Conservation (phyloP, 1,140 invertebrate genomes). For the Lepidurus packardi region DNA sequence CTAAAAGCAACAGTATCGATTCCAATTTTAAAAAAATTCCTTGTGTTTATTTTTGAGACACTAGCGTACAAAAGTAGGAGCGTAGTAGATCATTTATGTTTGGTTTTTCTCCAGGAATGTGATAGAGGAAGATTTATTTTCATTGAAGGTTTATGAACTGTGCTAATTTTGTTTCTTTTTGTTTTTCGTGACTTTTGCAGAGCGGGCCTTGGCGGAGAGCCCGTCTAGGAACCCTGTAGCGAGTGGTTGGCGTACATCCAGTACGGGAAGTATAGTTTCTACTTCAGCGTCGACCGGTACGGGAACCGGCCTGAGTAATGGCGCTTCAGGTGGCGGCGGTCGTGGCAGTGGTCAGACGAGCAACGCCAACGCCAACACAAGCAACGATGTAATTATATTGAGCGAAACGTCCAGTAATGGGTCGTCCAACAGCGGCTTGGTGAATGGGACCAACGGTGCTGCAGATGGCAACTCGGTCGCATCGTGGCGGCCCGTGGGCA, state of each 20-base stretch:
- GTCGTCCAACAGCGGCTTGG: conserved; percentile 24
- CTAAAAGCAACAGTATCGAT: too few species aligned
- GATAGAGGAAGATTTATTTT: background rate
- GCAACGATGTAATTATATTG: conserved; percentile 28
- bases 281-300: conserved; percentile 17
- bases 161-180: conserved; percentile 2
- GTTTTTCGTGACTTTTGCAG: background rate
- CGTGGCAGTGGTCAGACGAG: conserved; percentile 24
- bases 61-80: background rate
- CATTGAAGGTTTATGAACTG: background rate
- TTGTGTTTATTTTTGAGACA: background rate
- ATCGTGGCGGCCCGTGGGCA: conserved; percentile 28
- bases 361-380: conserved; percentile 24
- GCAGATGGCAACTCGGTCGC: conserved; percentile 4
- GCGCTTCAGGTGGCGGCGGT: conserved; percentile 20
- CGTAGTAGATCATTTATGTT: background rate
- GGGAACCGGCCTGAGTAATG: conserved; percentile 30
- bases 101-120: background rate
- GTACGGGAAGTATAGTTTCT: background rate
- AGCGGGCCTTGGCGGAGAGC: background rate
- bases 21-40: too few species aligned
- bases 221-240: conserved; percentile 8
- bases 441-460: conserved; percentile 23
- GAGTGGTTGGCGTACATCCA: conserved; percentile 12
- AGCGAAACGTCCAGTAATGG: conserved; percentile 27